phyloP scores from a whole-genome alignment of 1,140 invertebrate genomes.

The Lepeophtheirus salmonis region DNA sequence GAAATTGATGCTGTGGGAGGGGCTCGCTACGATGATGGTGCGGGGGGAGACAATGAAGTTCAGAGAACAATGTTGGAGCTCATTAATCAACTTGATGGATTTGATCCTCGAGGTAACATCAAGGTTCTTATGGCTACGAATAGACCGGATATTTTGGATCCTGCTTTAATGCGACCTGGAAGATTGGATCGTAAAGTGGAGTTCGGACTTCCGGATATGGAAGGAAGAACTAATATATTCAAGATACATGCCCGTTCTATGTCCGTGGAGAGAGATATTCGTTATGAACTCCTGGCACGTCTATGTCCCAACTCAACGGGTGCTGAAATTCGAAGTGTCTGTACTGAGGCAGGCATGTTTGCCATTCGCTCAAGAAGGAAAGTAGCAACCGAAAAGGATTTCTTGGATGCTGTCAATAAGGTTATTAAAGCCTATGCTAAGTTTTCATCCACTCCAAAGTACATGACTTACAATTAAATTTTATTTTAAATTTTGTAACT shows the following conservation, averaged over 20 bases:
- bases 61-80: slow-evolving; percentile 98
- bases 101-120: slow-evolving; percentile 98
- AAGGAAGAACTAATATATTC: slow-evolving; percentile 91
- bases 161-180: slow-evolving; percentile 91
- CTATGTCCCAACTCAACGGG: slow-evolving; percentile 42
- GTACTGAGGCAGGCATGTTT: slow-evolving; percentile 99
- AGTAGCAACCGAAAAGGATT: slow-evolving; percentile 97
- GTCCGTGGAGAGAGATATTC: slow-evolving; percentile 95
- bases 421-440: slow-evolving; percentile 99
- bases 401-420: slow-evolving; percentile 99
- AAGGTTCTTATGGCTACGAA: slow-evolving; percentile 98
- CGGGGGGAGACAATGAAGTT: slow-evolving; percentile 93
- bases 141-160: slow-evolving; percentile 92
- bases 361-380: slow-evolving; percentile 93
- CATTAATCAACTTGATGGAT: slow-evolving; percentile 96
- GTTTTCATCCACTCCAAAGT: slow-evolving; percentile 94
- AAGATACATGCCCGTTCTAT: slow-evolving; percentile 97
- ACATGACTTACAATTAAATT: slow-evolving; percentile 99
- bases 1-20: slow-evolving; percentile 99
- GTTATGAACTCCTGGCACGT: slow-evolving; percentile 37
- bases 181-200: slow-evolving; percentile 94
- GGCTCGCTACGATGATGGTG: slow-evolving; percentile 92
- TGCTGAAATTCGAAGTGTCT: slow-evolving; percentile 91
- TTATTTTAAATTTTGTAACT: not conserved
- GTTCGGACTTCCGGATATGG: slow-evolving; percentile 85